Evolutionary conservation across 2,113 vertebrate genomes (phyloP), one percentile per base, ranked within the genome.

Genomic region (Oreochromis spilurus): DNA sequence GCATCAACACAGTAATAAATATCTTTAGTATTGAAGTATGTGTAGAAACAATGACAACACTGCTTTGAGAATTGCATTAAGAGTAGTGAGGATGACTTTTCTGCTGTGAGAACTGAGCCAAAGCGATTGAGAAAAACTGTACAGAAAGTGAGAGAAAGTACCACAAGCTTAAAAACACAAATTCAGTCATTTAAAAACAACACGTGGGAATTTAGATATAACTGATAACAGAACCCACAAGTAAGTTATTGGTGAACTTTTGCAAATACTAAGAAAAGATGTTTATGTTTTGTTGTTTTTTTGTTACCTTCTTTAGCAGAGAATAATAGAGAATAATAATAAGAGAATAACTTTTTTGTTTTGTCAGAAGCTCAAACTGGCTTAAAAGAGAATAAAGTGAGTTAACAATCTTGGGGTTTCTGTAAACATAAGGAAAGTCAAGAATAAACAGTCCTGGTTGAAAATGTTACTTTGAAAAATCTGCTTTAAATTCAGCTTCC

Each of bases 131-230:
- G 29, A 34, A 62, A 36, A 4, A 36, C 4, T 62, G 6, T 36
- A n/a, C 31, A 65, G 31, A 65, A 65, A 65, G 60, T 65, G 60
- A 65, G 60, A 36, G 60, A 65, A 65, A 65, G 31, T 65, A n/a
- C 17, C 31, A 36, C 31, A 65, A 65, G 17, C 60, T n/a, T 36
- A 36, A 19, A 62, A 65, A 36, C 60, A 65, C 60, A 38, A 65
- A 38, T 36, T 38, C 17, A 38, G 60, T n/a, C 17, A 36, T 38
- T 38, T 38, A 65, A 65, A 65, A n/a, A 38, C 31, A n/a, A 12
- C 31, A 65, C 36, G 29, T 12, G 2, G 60, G 36, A 4, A 72
- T 65, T 65, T 36, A n/a, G 60, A 36, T 36, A 36, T 4, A 36
- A 36, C 6, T 65, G 60, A 62, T 36, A 62, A 62, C 31, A 62